Evolutionary conservation across 2,113 vertebrate genomes (phyloP), one percentile per base, ranked within the genome.

Genomic region (Brienomyrus brachyistius): DNA sequence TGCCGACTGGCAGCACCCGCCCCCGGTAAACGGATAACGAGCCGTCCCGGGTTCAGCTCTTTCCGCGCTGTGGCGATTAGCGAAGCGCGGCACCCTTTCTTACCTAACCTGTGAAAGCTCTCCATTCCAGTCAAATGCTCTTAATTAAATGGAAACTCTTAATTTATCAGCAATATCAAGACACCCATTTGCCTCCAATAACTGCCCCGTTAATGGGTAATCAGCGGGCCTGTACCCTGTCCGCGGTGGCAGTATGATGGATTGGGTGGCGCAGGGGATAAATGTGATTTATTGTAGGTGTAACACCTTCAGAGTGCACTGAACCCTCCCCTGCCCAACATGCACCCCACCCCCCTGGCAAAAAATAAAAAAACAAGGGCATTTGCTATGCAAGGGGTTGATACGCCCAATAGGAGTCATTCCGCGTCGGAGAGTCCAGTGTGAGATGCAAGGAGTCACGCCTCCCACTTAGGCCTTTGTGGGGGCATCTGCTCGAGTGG

Each of bases 71-170:
- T 52, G 45, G 84, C 89, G 90, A 90, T 89, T 91, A 91, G 51
- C 31, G 66, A 51, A 87, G 86, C 87, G 17, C 15, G 52, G 40
- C 27, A 56, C 70, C 23, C 35, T 47, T 48, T 88, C 48, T 56
- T 82, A 59, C 54, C 90, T 70, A 54, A 45, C 89, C 84, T 23
- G 45, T 27, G 51, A 89, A 90, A 91, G 89, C 90, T 52, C 88
- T 88, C 83, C 88, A 91, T 90, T 91, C 86, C 86, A 87, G 88
- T 91, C 90, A 91, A 89, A 87, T 40, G 47, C 27, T 87, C 88
- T 86, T 91, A 90, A 92, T 92, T 91, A 90, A 91, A 90, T 90
- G 87, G 87, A 92, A 92, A 92, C 89, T 92, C 88, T 90, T 91
- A 91, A 92, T 92, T 92, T 90, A 91, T 92, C 91, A 89, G 86